Base-by-base conservation (phyloP, 1,140 invertebrate genomes). In the Parasteatoda tepidariorum region DNA sequence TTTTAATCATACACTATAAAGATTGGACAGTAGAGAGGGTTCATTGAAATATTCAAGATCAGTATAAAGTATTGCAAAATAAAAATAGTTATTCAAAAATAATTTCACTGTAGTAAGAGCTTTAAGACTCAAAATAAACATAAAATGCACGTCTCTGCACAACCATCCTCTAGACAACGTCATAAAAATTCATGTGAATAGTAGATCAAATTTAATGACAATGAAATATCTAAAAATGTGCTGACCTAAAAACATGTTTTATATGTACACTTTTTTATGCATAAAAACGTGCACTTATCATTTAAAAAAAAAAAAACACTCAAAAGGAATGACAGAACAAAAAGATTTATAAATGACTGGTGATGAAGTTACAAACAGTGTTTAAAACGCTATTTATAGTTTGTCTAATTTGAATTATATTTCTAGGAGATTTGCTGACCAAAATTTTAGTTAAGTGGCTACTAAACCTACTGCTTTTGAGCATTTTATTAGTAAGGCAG, bases 401-500 rank as follows among this genome's bases (percentile, higher is more conserved):
- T 38, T 79, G 34, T 66, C 67, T 66, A 30, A 62, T 28, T 62
- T 62, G 31, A 76, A 15, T 66, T 48, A 48, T 38, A 26, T 68
- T 28, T 66, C 64, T 68, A 67, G 33, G 15, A 67, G 22, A 68
- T 79, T 55, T 55, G 24, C 24, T 62, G 62, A 79, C 55, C 30
- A 48, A 26, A 22, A 26, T 75, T 31, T 34, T 61, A 38, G 55
- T 62, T 62, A 30, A 75, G 38, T 48, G 38, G 28, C 31, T 6
- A 66, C 75, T 79, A 79, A 38, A 55, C 26, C 62, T 67, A 76
- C 7, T 54, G 62, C 62, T 67, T 79, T 79, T 79, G 75, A 79
- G 75, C 75, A 79, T 79, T 79, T 67, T 48, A 57, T 79, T 79
- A 26, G 48, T 79, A 79, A 79, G 75, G 75, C 75, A 79, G 64